phyloP scores from a whole-genome alignment of 1,140 invertebrate species.

The Diabrotica virgifera region DNA sequence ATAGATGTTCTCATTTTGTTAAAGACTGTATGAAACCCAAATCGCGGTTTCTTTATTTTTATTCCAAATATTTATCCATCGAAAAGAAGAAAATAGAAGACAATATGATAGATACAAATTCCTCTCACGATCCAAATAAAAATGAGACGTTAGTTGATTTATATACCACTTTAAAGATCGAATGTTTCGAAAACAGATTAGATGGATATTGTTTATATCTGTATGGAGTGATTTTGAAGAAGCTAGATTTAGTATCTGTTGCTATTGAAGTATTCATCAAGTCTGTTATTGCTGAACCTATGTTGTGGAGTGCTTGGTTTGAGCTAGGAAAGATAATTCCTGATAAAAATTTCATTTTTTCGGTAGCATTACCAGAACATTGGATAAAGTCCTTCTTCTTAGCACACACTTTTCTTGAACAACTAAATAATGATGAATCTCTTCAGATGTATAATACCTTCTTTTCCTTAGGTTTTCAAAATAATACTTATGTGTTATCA shows the following conservation, averaged over 20 bases:
- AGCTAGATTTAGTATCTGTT: constrained; percentile 72
- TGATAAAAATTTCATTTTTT: constrained; percentile 69
- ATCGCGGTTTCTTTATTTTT: constrained; percentile 76
- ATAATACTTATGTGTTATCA: constrained; percentile 85
- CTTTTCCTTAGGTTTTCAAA: constrained; percentile 75
- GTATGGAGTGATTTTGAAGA: constrained; percentile 88
- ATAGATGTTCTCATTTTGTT: constrained; percentile 82
- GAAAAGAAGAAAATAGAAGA: constrained; percentile 82
- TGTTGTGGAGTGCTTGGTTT: constrained; percentile 91
- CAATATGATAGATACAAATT: constrained; percentile 74
- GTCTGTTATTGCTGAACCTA: constrained; percentile 72
- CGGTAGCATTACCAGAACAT: constrained; percentile 75
- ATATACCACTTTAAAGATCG: constrained; percentile 55
- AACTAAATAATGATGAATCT: constrained; percentile 88
- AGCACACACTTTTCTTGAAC: constrained; percentile 85
- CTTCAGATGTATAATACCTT: constrained; percentile 77
- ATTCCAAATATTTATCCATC: constrained; percentile 81
- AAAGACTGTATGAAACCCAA: constrained; percentile 66
- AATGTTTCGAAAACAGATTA: constrained; percentile 61
- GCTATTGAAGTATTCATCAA: constrained; percentile 77
- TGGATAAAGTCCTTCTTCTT: constrained; percentile 96
- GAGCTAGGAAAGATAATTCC: constrained; percentile 84
- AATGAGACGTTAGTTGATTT: constrained; percentile 57
- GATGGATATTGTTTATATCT: constrained; percentile 90
- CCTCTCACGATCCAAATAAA: constrained; percentile 62